Percentiles rank a stretch among this genome's conserved stretches.
These are phyloP conservation scores for Esox lucius DNA, from an alignment of 2,797 vertebrate species.

Conservation along the genomic window DNA sequence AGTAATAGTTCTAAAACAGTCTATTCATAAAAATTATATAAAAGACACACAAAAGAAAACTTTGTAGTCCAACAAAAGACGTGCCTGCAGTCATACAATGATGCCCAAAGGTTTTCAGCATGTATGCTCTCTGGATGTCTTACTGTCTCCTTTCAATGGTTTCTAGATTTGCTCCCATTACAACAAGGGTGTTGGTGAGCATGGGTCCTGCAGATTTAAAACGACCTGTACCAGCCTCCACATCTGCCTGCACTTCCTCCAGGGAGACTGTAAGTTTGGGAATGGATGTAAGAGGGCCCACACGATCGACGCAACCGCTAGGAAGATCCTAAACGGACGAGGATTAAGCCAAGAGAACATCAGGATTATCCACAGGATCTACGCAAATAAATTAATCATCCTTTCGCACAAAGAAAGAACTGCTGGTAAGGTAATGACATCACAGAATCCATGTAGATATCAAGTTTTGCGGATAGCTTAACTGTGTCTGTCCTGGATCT, in stretches of 20 bases:
- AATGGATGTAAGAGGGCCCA: conserved; percentile 76
- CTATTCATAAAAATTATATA: not conserved
- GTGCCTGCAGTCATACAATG: not conserved
- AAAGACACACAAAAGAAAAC: not conserved
- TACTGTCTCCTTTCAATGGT: not conserved
- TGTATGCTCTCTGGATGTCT: not conserved
- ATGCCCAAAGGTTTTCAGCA: not conserved
- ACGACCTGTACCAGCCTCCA: conserved; percentile 82
- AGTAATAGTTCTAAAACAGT: not conserved
- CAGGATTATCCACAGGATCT: conserved; percentile 62
- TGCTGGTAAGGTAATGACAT: not conserved
- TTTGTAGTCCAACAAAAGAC: not conserved
- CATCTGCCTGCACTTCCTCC: conserved; percentile 80
- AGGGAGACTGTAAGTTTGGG: conserved; percentile 78
- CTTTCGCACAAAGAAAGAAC: conserved; percentile 3
- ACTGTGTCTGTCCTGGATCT: not conserved
- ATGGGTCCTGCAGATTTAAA: conserved; percentile 71
- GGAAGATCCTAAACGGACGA: conserved; percentile 58
- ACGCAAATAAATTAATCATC: conserved; percentile 70
- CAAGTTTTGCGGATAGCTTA: not conserved
- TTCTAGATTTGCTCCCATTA: conserved; percentile 82
- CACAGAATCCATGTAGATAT: not conserved
- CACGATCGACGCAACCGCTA: conserved; percentile 43
- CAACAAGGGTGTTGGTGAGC: conserved; percentile 75
- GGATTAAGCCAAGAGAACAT: conserved; percentile 68